These are phyloP conservation scores for Epirrita christyi DNA, from an alignment of 2,888 invertebrate species.

Conservation along the genomic window DNA sequence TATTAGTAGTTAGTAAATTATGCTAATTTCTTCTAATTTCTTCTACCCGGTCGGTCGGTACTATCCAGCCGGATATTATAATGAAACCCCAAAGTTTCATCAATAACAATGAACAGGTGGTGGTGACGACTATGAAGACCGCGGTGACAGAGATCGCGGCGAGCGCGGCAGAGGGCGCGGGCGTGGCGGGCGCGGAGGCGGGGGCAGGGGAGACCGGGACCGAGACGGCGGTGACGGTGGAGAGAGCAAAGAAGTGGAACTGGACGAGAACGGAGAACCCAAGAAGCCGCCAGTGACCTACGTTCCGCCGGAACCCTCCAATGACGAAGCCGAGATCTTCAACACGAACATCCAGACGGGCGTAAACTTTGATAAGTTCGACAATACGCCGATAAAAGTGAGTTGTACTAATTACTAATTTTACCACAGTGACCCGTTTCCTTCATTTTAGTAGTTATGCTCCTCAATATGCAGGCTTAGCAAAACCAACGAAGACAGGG, in stretches of 20 bases:
- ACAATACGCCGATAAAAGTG: slow-evolving; percentile 94
- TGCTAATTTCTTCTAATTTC: no score
- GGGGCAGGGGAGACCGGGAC: slow-evolving; percentile 48
- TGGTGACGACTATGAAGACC: slow-evolving; percentile 46
- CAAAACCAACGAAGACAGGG: no score
- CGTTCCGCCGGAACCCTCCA: slow-evolving; percentile 89
- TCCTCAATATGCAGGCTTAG: no score
- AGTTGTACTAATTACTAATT: slow-evolving; percentile 55
- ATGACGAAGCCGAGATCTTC: slow-evolving; percentile 89
- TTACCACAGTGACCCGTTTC: slow-evolving; percentile 32
- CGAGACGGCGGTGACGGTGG: slow-evolving; percentile 45
- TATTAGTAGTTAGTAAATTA: no score
- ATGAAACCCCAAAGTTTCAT: no score
- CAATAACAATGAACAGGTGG: slow-evolving; percentile 6
- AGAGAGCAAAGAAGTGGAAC: slow-evolving; percentile 44
- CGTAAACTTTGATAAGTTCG: slow-evolving; percentile 96
- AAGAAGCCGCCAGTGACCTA: slow-evolving; percentile 83
- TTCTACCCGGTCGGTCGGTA: no score
- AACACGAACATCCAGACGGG: slow-evolving; percentile 89
- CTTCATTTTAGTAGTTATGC: no score
- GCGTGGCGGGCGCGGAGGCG: slow-evolving; percentile 54
- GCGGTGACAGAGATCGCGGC: slow-evolving; percentile 53
- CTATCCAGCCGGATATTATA: no score
- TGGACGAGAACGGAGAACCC: slow-evolving; percentile 63
- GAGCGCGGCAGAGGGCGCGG: slow-evolving; percentile 54